phyloP scores from a whole-genome alignment of 2,113 vertebrate species.

The Corydoras sp. region DNA sequence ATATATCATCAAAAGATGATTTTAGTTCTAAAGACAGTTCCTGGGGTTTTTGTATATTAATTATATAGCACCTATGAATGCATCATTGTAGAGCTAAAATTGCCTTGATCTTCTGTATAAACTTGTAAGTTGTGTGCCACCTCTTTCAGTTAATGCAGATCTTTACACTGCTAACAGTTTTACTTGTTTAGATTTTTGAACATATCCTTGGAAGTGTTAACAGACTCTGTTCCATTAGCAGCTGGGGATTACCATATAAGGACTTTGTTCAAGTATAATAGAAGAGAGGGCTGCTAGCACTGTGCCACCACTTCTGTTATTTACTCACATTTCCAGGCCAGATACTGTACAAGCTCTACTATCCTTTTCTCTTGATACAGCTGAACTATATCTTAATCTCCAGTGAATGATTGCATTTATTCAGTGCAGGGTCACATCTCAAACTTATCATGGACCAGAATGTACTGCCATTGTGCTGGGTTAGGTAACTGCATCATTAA shows the following conservation, averaged over 20 bases:
- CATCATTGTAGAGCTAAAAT: background rate
- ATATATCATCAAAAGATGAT: no score
- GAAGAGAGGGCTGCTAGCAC: constrained; percentile 18
- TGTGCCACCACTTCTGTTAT: constrained; percentile 15
- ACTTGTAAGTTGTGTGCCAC: background rate
- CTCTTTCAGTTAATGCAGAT: background rate
- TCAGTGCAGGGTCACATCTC: background rate
- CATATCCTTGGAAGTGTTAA: constrained; percentile 53
- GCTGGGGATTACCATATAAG: constrained; percentile 70
- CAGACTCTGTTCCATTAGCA: constrained; percentile 45
- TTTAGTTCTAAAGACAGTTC: no score
- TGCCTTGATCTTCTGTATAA: background rate
- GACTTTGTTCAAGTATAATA: constrained; percentile 42
- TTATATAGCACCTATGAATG: background rate
- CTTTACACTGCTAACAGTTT: constrained; percentile 19
- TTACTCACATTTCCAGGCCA: background rate
- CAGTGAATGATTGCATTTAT: background rate
- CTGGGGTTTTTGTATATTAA: no score
- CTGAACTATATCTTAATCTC: background rate
- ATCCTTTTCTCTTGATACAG: background rate
- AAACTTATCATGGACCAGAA: background rate
- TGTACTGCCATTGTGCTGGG: background rate
- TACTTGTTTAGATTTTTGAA: constrained; percentile 45
- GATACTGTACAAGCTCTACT: background rate
- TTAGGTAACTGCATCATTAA: background rate